Percentiles rank a stretch among this genome's conserved stretches.
phyloP scores from a whole-genome alignment of 2,113 vertebrate species.

The Rafetus swinhoei region DNA sequence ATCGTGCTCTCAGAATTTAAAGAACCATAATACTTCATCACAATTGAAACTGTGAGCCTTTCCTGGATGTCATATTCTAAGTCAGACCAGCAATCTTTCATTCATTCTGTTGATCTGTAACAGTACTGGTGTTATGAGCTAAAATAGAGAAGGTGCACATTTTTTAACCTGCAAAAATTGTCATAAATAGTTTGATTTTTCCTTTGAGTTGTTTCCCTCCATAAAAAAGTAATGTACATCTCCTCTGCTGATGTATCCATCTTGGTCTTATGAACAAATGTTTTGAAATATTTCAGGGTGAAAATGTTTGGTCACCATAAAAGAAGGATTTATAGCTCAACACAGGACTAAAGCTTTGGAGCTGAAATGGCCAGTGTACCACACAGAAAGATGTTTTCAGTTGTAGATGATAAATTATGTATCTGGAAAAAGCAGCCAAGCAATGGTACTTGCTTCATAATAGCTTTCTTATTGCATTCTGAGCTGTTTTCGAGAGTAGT shows the following conservation, averaged over 20 bases:
- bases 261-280: background rate
- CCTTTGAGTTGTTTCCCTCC: background rate
- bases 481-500: conserved; percentile 10
- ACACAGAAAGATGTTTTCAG: conserved; percentile 24
- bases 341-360: background rate
- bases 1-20: conserved; percentile 60
- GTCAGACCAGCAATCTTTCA: background rate
- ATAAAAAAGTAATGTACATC: background rate
- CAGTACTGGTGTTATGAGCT: background rate
- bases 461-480: background rate
- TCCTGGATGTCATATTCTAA: background rate
- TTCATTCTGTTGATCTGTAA: conserved; percentile 32
- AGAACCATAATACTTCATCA: conserved; percentile 59
- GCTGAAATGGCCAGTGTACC: background rate
- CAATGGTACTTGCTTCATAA: background rate
- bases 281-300: background rate
- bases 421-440: conserved; percentile 40
- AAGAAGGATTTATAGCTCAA: conserved; percentile 19
- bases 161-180: background rate
- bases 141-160: conserved; percentile 4
- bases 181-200: conserved; percentile 32
- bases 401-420: background rate
- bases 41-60: conserved; percentile 49
- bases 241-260: background rate
- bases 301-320: background rate